Conservation (phyloP, 2,797 vertebrate genomes). For the Ataeniobius toweri region DNA sequence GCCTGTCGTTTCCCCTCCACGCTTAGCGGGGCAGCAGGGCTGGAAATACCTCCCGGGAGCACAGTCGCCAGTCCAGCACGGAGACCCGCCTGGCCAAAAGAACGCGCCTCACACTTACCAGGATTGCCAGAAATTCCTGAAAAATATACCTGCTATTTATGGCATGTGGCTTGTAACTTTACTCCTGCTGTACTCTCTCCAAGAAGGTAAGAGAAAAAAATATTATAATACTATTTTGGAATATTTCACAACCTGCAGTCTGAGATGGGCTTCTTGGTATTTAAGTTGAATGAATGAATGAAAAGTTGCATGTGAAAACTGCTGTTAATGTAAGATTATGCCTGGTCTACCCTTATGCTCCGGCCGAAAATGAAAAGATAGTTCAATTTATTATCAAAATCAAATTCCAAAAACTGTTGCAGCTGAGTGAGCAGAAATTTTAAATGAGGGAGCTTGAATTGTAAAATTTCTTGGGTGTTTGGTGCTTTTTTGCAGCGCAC, state of each 20-base stretch:
- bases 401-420: slow-evolving; percentile 31
- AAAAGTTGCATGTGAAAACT: slow-evolving; percentile 1
- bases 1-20: slow-evolving; percentile 76
- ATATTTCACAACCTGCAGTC: slow-evolving; percentile 18
- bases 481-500: slow-evolving; percentile 40
- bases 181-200: slow-evolving; percentile 94
- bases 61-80: slow-evolving; percentile 81
- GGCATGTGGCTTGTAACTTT: slow-evolving; percentile 98
- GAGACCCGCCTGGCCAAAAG: slow-evolving; percentile 83
- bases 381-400: slow-evolving; percentile 37
- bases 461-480: slow-evolving; percentile 7
- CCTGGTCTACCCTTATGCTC: neutral
- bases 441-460: neutral
- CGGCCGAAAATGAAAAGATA: slow-evolving; percentile 30
- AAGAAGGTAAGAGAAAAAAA: slow-evolving; percentile 84
- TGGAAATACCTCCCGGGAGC: slow-evolving; percentile 82
- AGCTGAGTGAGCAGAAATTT: slow-evolving; percentile 21
- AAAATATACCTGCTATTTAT: slow-evolving; percentile 91
- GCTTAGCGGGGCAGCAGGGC: slow-evolving; percentile 79
- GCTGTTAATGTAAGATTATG: neutral
- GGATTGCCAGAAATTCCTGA: slow-evolving; percentile 88
- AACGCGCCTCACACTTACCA: slow-evolving; percentile 78
- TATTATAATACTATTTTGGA: slow-evolving; percentile 6
- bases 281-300: slow-evolving; percentile 39
- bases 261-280: slow-evolving; percentile 7